Percentiles rank a stretch among this genome's conserved stretches.
These are phyloP conservation scores for Podotricha telesiphe DNA, from an alignment of 2,888 invertebrate species.

Conservation along the genomic window DNA sequence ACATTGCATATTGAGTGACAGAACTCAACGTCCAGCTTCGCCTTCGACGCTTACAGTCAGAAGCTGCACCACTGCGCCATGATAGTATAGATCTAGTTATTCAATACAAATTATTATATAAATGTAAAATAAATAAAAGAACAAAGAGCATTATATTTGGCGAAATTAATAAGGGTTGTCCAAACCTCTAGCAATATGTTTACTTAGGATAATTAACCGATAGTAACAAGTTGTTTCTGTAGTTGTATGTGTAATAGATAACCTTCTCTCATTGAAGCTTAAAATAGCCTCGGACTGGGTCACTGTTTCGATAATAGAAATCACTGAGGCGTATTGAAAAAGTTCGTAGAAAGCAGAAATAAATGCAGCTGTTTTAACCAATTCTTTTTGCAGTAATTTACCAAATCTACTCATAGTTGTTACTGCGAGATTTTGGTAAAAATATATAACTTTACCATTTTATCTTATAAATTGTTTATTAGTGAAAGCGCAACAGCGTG, in stretches of 20 bases:
- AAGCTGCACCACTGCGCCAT: too few species aligned
- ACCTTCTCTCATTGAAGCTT: neutral
- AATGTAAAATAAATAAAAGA: too few species aligned
- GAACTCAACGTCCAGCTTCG: too few species aligned
- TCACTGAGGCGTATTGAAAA: neutral
- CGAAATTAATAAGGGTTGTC: too few species aligned
- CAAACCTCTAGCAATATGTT: neutral
- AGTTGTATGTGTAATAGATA: neutral
- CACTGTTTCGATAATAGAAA: conserved; percentile 1
- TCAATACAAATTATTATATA: too few species aligned
- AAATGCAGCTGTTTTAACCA: neutral
- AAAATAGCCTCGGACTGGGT: conserved; percentile 1
- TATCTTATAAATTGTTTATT: too few species aligned
- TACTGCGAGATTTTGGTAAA: neutral
- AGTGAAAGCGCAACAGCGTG: too few species aligned
- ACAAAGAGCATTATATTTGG: too few species aligned
- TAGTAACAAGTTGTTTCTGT: neutral
- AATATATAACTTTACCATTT: too few species aligned
- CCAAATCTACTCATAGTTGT: neutral
- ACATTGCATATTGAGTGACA: too few species aligned
- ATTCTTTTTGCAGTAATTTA: neutral
- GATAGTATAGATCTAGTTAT: too few species aligned
- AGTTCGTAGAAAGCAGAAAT: conserved; percentile 1
- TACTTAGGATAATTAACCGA: neutral
- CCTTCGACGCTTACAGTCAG: too few species aligned